Conservation (phyloP, 2,113 vertebrate species). For the Pithys albifrons region DNA sequence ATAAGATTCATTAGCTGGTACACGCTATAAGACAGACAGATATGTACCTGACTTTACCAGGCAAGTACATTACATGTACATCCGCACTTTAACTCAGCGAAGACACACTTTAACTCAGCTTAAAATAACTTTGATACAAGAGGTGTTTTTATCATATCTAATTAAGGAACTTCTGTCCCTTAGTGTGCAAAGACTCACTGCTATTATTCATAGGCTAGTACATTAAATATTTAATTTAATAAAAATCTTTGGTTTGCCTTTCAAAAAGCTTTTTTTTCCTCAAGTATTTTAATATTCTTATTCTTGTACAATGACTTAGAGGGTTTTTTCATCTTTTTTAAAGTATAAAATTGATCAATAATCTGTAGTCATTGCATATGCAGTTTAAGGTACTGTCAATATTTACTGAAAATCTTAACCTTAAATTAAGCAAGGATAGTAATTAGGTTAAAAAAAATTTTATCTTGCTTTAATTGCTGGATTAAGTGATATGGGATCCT, state of each 20-base stretch:
- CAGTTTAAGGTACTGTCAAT: not conserved
- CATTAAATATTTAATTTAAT: not conserved
- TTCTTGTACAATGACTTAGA: not conserved
- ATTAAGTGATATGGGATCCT: not conserved
- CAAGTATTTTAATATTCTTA: not conserved
- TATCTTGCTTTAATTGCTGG: not conserved
- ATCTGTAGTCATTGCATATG: not conserved
- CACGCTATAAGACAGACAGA: not conserved
- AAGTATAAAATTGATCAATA: not conserved
- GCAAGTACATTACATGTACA: not conserved
- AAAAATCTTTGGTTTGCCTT: not conserved
- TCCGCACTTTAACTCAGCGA: not conserved
- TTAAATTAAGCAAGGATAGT: not conserved
- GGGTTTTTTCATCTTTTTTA: not conserved
- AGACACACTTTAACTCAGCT: not conserved
- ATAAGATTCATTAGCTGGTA: not conserved
- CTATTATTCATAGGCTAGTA: not conserved
- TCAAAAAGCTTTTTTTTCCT: not conserved
- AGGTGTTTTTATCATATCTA: not conserved
- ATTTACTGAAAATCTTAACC: not conserved
- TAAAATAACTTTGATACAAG: not conserved
- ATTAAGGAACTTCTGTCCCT: not conserved
- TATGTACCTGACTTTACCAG: not conserved
- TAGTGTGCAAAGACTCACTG: not conserved
- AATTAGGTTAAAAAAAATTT: not conserved